Percentiles rank a stretch among this genome's conserved stretches.
Evolutionary conservation across 1,140 invertebrate species (phyloP).

Genomic region (Palaemon carinicauda): DNA sequence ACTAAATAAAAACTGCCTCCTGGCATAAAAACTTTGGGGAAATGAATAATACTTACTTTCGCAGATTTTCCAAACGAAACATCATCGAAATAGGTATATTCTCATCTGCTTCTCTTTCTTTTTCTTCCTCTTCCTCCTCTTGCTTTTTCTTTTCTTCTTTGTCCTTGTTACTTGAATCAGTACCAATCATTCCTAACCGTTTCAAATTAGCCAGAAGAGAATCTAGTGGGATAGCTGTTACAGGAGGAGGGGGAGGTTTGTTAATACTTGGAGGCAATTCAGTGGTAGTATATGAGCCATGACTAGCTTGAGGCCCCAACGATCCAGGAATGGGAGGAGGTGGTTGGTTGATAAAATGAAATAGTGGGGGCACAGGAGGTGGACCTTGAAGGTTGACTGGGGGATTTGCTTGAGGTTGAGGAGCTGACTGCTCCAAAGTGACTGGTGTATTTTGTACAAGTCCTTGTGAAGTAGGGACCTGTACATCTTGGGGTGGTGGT

Average conservation of each 20-base stretch:
- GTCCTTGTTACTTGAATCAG: slow-evolving; percentile 5
- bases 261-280: slow-evolving; percentile 12
- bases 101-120: slow-evolving; percentile 26
- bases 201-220: slow-evolving; percentile 23
- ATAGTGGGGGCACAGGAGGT: neutral
- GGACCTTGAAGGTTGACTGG: neutral
- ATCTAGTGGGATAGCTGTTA: slow-evolving; percentile 7
- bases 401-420: no score
- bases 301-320: neutral
- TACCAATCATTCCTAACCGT: slow-evolving; percentile 26
- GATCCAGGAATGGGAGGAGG: neutral
- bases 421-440: no score
- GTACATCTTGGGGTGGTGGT: neutral
- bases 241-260: neutral
- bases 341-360: neutral
- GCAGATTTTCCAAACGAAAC: slow-evolving; percentile 42
- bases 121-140: slow-evolving; percentile 21
- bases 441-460: no score
- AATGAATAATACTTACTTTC: slow-evolving; percentile 41
- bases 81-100: slow-evolving; percentile 33
- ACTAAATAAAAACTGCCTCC: neutral
- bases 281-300: slow-evolving; percentile 40
- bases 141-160: slow-evolving; percentile 36
- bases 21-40: neutral
- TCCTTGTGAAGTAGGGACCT: neutral